Percentiles rank a stretch among this genome's conserved stretches.
Conservation (phyloP, 1,140 invertebrate genomes). For the Magallana angulata region DNA sequence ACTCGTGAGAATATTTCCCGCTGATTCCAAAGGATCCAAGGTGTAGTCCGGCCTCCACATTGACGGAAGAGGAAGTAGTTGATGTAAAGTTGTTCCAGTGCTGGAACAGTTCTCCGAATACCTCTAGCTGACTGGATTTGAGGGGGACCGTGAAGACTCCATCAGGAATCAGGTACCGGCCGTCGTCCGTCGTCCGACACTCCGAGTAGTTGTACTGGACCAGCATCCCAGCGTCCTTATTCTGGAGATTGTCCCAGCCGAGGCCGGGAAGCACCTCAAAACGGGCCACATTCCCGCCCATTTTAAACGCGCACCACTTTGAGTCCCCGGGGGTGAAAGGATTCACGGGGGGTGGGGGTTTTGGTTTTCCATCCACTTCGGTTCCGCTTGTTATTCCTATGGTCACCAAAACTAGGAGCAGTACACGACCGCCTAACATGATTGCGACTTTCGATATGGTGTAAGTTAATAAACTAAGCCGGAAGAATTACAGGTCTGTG, state of each 20-base stretch:
- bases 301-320: constrained; percentile 2
- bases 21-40: constrained; percentile 60
- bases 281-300: not conserved
- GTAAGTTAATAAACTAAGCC: no score
- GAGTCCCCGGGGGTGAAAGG: not conserved
- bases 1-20: constrained; percentile 70
- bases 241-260: constrained; percentile 73
- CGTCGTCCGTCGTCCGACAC: constrained; percentile 68
- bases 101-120: constrained; percentile 67
- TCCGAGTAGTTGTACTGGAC: constrained; percentile 56
- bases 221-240: constrained; percentile 65
- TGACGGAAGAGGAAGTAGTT: constrained; percentile 66
- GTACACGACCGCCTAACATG: not conserved
- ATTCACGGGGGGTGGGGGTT: constrained; percentile 3
- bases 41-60: constrained; percentile 62
- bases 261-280: constrained; percentile 67
- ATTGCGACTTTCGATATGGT: not conserved
- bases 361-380: not conserved
- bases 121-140: constrained; percentile 65
- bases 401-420: not conserved
- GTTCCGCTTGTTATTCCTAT: not conserved
- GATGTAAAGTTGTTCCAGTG: constrained; percentile 71
- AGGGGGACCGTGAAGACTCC: constrained; percentile 58
- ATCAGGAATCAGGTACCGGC: constrained; percentile 67
- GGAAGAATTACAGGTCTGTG: no score